phyloP scores from a whole-genome alignment of 2,113 vertebrate genomes.

The Ictalurus punctatus region DNA sequence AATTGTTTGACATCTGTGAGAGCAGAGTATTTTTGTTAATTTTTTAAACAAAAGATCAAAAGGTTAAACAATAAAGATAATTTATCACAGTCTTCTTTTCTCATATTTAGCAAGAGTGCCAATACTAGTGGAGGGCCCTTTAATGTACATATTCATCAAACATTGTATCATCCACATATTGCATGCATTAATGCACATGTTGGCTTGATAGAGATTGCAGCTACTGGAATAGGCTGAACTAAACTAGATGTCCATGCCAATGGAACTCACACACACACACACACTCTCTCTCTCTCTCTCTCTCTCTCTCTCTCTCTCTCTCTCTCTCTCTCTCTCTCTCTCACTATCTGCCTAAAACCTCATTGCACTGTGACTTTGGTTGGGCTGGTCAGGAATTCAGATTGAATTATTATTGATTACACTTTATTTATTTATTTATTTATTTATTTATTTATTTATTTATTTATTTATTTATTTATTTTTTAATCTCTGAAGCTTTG shows the following conservation, averaged over 20 bases:
- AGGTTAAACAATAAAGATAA: too few relatives aligned
- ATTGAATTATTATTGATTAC: slow-evolving; percentile 51
- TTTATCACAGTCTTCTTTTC: too few relatives aligned
- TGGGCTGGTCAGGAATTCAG: slow-evolving; percentile 18
- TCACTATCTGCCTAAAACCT: slow-evolving; percentile 8
- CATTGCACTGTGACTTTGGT: background rate
- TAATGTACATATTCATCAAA: too few relatives aligned
- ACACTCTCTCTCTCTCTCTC: too few relatives aligned
- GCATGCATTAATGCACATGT: background rate
- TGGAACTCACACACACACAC: background rate
- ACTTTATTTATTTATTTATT: background rate
- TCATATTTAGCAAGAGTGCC: too few relatives aligned
- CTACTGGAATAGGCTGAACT: background rate
- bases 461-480: background rate
- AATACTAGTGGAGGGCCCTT: too few relatives aligned
- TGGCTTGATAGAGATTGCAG: slow-evolving; percentile 14
- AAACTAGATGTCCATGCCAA: slow-evolving; percentile 29
- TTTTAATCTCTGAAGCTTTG: slow-evolving; percentile 10
- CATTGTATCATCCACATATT: background rate
- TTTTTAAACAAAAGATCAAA: too few relatives aligned
- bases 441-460: too few relatives aligned
- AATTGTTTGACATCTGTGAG: too few relatives aligned
- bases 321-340: too few relatives aligned
- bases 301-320: too few relatives aligned
- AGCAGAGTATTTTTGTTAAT: too few relatives aligned